phyloP scores from a whole-genome alignment of 2,113 vertebrate species.

The Coregonus clupeaformis region DNA sequence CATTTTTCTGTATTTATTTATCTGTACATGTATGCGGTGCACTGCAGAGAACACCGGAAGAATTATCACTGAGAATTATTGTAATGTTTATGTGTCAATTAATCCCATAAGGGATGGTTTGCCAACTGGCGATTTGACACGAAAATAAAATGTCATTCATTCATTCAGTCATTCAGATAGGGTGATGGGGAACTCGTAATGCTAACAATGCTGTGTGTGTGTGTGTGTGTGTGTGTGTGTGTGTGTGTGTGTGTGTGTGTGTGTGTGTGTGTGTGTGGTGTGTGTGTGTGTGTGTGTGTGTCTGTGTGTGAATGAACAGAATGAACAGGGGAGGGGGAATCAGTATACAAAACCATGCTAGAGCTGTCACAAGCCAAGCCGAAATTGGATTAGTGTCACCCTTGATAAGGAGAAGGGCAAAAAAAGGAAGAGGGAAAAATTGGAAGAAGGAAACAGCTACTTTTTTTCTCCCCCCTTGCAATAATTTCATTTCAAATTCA shows the following conservation, averaged over 20 bases:
- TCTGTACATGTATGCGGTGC: too few species aligned
- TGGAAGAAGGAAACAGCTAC: slow-evolving; percentile 72
- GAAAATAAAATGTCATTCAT: too few species aligned
- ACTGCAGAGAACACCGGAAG: too few species aligned
- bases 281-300: slow-evolving; percentile 16
- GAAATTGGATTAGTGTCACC: slow-evolving; percentile 78
- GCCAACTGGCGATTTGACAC: too few species aligned
- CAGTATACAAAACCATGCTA: slow-evolving; percentile 66
- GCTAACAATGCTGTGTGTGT: neutral
- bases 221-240: slow-evolving; percentile 44
- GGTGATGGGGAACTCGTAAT: too few species aligned
- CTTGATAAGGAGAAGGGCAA: slow-evolving; percentile 69
- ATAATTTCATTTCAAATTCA: slow-evolving; percentile 78
- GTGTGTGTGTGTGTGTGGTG: slow-evolving; percentile 22
- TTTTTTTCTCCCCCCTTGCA: slow-evolving; percentile 53
- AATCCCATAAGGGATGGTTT: too few species aligned
- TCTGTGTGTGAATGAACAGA: slow-evolving; percentile 19
- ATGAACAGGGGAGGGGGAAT: slow-evolving; percentile 33
- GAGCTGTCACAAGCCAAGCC: slow-evolving; percentile 64
- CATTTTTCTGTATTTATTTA: too few species aligned
- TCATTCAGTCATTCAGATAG: too few species aligned
- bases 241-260: slow-evolving; percentile 4
- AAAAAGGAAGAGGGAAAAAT: slow-evolving; percentile 69
- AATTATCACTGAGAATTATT: too few species aligned
- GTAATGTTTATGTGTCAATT: too few species aligned